Evolutionary conservation across 2,888 invertebrate species (phyloP).

Genomic region (Synanthedon tipuliformis): DNA sequence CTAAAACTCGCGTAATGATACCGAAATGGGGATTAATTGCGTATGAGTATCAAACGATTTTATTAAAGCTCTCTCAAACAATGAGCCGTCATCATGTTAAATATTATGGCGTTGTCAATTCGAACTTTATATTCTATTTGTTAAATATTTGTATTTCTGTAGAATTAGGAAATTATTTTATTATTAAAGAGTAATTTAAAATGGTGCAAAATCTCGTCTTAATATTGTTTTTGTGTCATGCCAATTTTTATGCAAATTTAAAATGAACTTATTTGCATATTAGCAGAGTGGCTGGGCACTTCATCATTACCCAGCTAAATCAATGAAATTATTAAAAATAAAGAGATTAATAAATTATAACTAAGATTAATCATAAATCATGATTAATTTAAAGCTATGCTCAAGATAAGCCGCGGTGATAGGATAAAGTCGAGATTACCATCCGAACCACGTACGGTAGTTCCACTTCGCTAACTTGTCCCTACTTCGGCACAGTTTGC

Average conservation of each 20-base stretch:
- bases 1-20: conserved; percentile 8
- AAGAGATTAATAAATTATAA: too few species aligned
- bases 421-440: conserved; percentile 9
- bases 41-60: conserved; percentile 15
- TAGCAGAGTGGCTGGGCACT: too few species aligned
- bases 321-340: too few species aligned
- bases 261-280: too few species aligned
- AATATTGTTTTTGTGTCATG: too few species aligned
- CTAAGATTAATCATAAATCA: too few species aligned
- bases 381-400: not conserved
- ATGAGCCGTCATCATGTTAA: conserved; percentile 6
- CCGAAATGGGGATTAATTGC: conserved; percentile 17
- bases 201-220: too few species aligned
- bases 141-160: too few species aligned
- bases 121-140: conserved; percentile 11
- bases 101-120: conserved; percentile 15
- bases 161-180: too few species aligned
- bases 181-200: too few species aligned
- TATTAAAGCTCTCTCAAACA: conserved; percentile 1
- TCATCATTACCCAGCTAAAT: too few species aligned
- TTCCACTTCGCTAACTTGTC: conserved; percentile 23
- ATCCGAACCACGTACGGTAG: conserved; percentile 22
- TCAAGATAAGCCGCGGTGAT: not conserved
- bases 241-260: too few species aligned
- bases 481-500: conserved; percentile 21